These are phyloP conservation scores for Oconnorella tubifera DNA, from an alignment of 2,888 invertebrate genomes.

Conservation along the genomic window DNA sequence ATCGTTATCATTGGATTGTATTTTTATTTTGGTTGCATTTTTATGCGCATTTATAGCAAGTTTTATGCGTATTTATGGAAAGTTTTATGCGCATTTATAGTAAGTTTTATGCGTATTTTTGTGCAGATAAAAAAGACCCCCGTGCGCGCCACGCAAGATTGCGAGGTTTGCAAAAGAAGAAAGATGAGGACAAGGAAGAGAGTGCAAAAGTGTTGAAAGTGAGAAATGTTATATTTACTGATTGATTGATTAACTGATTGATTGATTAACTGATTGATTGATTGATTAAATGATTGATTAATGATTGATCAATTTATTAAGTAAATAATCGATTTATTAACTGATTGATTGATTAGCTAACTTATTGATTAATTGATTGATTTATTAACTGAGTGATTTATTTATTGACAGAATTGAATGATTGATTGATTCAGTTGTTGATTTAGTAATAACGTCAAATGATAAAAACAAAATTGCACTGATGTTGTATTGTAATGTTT, in stretches of 20 bases:
- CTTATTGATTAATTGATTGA: not conserved
- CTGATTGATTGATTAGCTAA: not conserved
- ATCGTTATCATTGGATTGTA: too few species aligned
- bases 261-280: not conserved
- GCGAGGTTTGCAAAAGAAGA: conserved; percentile 55
- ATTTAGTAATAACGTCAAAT: too few species aligned
- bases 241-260: not conserved
- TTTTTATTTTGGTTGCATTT: too few species aligned
- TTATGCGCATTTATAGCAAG: too few species aligned
- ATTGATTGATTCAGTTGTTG: not conserved
- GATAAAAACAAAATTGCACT: too few species aligned
- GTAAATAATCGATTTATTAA: not conserved
- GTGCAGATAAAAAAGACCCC: conserved; percentile 69
- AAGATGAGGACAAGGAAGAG: conserved; percentile 64
- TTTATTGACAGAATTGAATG: not conserved
- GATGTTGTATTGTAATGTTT: too few species aligned
- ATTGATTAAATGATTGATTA: not conserved
- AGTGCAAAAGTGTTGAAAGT: conserved; percentile 53
- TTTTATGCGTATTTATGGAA: too few species aligned
- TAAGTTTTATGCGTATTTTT: too few species aligned
- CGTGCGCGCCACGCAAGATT: conserved; percentile 88
- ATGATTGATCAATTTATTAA: not conserved
- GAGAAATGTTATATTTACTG: not conserved
- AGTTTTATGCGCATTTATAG: too few species aligned
- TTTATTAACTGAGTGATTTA: not conserved